A percentile compares a stretch with the other conserved stretches of the same genome.
Evolutionary conservation across 1,140 invertebrate species (phyloP).

Genomic region (Micrasema minimum): DNA sequence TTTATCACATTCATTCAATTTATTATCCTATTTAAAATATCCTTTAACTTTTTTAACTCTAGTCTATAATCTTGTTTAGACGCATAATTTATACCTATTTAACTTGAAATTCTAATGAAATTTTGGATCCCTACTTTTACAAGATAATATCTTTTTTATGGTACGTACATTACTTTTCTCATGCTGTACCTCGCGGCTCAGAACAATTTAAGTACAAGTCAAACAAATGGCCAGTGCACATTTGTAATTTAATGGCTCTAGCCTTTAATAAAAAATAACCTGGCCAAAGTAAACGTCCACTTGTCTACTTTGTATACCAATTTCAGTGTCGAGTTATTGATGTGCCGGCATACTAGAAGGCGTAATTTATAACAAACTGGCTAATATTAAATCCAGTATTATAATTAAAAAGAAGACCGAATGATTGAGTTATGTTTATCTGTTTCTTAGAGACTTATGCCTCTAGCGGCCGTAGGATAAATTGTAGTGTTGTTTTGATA

Average conservation of each 20-base stretch:
- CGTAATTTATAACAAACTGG: constrained; percentile 23
- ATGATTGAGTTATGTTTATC: constrained; percentile 8
- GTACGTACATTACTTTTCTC: too few relatives aligned
- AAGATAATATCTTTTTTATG: too few relatives aligned
- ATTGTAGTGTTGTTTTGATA: neutral
- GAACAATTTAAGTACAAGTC: neutral
- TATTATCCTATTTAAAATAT: too few relatives aligned
- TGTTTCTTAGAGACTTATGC: neutral
- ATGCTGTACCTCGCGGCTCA: too few relatives aligned
- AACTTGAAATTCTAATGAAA: too few relatives aligned
- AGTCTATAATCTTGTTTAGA: too few relatives aligned
- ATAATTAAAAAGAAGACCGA: constrained; percentile 19
- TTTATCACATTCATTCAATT: too few relatives aligned
- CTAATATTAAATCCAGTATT: constrained; percentile 12
- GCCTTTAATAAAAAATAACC: constrained; percentile 14
- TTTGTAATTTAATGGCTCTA: constrained; percentile 17
- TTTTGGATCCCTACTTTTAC: too few relatives aligned
- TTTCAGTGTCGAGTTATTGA: constrained; percentile 30
- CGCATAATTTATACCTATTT: too few relatives aligned
- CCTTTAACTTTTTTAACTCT: too few relatives aligned
- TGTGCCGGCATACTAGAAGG: neutral
- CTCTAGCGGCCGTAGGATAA: constrained; percentile 2
- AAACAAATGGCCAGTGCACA: constrained; percentile 19
- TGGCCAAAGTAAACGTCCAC: neutral
- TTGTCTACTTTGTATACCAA: constrained; percentile 22